Evolutionary conservation across 2,888 invertebrate genomes (phyloP), one percentile per base, ranked within the genome.

Genomic region (Polylopha cassiicola): DNA sequence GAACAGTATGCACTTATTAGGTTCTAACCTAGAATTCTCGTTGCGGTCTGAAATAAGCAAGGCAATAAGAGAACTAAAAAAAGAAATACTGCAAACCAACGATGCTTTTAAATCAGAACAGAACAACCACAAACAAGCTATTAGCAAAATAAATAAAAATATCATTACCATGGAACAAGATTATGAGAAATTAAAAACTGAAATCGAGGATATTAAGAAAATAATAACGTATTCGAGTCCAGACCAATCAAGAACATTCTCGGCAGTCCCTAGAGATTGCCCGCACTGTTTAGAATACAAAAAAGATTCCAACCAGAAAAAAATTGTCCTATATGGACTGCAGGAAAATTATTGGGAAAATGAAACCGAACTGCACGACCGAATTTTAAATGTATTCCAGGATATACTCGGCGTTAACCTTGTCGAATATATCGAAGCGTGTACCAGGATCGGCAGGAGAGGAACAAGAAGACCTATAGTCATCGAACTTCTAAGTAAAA

Each of bases 401-500:
- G 21, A 21, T 8, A 21, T 21, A 5, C n/a, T 21, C 4, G 9
- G 9, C 9, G 21, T 21, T 2, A 21, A 21, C 9, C n/a, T 21
- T 1, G 9, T n/a, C 8, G 21, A n/a, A 4, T 21, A 21, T n/a
- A 21, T 21, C 9, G 21, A 21, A 21, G 21, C n/a, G 1, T n/a
- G 3, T 4, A 16, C 9, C 9, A 28, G 28, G 5, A 28, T 28
- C 3, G 28, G 28, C 4, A 28, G 28, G 11, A 28, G 10, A 28
- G 17, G 28, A 17, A 6, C 16, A 4, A 14, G 4, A 10, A 17
- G 17, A 10, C 28, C 28, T 15, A 17, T 28, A 6, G 6, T 17
- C 0, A 28, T 28, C 8, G 28, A 28, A 8, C 28, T 28, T 6
- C 6, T 28, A 17, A 28, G 28, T 9, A 28, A 28, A 28, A 28